These are phyloP conservation scores for Gallinago solitaria DNA, from an alignment of 2,797 vertebrate genomes.

Conservation along the genomic window DNA sequence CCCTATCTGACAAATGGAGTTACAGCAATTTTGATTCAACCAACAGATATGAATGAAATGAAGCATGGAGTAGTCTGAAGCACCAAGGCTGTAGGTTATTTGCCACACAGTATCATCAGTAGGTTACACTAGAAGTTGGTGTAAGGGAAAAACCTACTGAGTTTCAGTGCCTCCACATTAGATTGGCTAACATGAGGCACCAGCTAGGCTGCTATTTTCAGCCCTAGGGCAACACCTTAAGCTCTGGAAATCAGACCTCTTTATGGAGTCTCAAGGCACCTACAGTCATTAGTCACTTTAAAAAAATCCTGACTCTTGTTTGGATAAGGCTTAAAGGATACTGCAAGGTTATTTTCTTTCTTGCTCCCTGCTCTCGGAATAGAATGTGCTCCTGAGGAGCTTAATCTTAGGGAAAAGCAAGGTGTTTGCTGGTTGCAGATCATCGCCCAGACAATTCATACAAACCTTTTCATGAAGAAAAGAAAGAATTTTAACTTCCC, in stretches of 20 bases:
- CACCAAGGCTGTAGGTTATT: not conserved
- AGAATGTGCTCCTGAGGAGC: not conserved
- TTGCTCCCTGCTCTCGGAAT: not conserved
- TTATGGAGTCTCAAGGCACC: constrained; percentile 41
- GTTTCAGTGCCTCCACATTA: not conserved
- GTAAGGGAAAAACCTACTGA: not conserved
- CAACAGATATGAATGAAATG: not conserved
- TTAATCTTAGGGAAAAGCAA: not conserved
- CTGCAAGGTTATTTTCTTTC: constrained; percentile 27
- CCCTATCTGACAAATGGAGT: not conserved
- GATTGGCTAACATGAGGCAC: not conserved
- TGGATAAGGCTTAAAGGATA: constrained; percentile 48
- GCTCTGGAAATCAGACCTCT: constrained; percentile 28
- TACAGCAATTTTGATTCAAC: not conserved
- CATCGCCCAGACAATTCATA: not conserved
- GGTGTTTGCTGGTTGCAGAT: not conserved
- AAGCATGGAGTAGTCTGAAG: not conserved
- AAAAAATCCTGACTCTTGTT: constrained; percentile 40
- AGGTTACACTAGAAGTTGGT: not conserved
- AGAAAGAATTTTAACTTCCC: constrained; percentile 56
- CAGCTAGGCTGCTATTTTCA: constrained; percentile 27
- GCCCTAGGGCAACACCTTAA: not conserved
- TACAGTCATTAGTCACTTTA: constrained; percentile 22
- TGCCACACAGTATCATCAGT: not conserved
- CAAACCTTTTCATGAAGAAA: not conserved